Evolutionary conservation across 2,797 vertebrate species (phyloP).

Genomic region (Muscicapa striata): DNA sequence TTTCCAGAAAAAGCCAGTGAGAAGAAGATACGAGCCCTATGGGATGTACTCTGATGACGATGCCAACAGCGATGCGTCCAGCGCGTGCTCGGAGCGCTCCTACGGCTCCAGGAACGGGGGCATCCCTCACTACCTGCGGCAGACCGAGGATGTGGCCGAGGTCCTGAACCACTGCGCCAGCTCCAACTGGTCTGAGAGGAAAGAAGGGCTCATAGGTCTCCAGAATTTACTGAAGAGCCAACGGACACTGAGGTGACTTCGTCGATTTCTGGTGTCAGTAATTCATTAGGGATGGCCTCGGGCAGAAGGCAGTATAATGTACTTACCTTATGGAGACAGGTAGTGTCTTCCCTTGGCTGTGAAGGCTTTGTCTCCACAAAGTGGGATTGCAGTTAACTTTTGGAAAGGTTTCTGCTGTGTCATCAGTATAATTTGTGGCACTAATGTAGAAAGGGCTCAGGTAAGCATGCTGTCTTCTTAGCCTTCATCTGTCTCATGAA

Average conservation of each 20-base stretch:
- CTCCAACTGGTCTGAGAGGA: constrained; percentile 98
- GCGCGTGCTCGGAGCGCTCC: constrained; percentile 95
- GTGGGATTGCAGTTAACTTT: not conserved
- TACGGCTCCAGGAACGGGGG: constrained; percentile 93
- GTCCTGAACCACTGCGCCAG: constrained; percentile 98
- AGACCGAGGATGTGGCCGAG: constrained; percentile 96
- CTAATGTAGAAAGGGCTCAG: not conserved
- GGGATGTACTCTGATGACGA: constrained; percentile 95
- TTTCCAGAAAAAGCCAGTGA: constrained; percentile 89
- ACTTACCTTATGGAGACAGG: not conserved
- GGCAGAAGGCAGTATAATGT: not conserved
- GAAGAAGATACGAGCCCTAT: constrained; percentile 91
- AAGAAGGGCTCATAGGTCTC: constrained; percentile 91
- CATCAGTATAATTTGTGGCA: not conserved
- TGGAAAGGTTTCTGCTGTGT: not conserved
- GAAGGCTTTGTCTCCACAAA: not conserved
- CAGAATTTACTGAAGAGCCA: constrained; percentile 92
- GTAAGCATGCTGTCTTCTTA: not conserved
- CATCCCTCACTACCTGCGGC: constrained; percentile 91
- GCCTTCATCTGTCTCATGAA: not conserved
- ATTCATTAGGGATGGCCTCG: not conserved
- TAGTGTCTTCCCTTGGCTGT: not conserved
- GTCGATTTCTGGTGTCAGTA: not conserved
- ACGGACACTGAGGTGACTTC: constrained; percentile 84
- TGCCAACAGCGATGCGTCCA: constrained; percentile 94